These are phyloP conservation scores for Cepaea hortensis DNA, from an alignment of 2,888 invertebrate species.

Conservation along the genomic window DNA sequence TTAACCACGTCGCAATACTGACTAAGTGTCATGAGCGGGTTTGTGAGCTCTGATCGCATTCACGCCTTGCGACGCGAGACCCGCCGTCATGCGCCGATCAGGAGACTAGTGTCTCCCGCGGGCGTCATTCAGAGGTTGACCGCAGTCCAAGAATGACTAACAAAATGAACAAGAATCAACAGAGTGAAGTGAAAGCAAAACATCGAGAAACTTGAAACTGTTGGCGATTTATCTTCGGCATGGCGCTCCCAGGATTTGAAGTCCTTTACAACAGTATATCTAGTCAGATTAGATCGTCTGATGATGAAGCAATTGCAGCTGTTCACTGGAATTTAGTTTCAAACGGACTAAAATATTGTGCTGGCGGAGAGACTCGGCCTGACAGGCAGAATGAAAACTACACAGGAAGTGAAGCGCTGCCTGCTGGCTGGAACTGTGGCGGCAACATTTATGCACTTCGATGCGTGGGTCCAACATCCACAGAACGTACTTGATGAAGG, in stretches of 20 bases:
- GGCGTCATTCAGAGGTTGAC: too few relatives aligned
- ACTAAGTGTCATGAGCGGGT: too few relatives aligned
- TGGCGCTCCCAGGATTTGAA: constrained; percentile 69
- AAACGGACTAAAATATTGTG: constrained; percentile 84
- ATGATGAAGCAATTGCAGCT: constrained; percentile 83
- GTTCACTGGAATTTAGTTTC: constrained; percentile 85
- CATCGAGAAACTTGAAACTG: neutral
- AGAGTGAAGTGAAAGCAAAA: neutral
- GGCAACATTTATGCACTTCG: constrained; percentile 47
- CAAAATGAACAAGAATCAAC: neutral
- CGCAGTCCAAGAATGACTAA: constrained; percentile 4
- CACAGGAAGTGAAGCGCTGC: constrained; percentile 45
- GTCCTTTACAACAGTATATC: constrained; percentile 67
- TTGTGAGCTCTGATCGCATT: too few relatives aligned
- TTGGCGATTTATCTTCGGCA: constrained; percentile 16
- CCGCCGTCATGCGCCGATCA: too few relatives aligned
- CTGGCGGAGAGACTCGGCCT: constrained; percentile 80
- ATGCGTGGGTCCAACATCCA: constrained; percentile 43
- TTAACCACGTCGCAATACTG: too few relatives aligned
- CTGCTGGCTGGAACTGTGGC: constrained; percentile 45
- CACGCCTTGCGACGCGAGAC: too few relatives aligned
- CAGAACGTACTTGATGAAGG: constrained; percentile 47
- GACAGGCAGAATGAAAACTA: constrained; percentile 34
- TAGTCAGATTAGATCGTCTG: constrained; percentile 58
- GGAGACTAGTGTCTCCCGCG: too few relatives aligned